phyloP scores from a whole-genome alignment of 2,113 vertebrate species.

The Semnopithecus entellus region DNA sequence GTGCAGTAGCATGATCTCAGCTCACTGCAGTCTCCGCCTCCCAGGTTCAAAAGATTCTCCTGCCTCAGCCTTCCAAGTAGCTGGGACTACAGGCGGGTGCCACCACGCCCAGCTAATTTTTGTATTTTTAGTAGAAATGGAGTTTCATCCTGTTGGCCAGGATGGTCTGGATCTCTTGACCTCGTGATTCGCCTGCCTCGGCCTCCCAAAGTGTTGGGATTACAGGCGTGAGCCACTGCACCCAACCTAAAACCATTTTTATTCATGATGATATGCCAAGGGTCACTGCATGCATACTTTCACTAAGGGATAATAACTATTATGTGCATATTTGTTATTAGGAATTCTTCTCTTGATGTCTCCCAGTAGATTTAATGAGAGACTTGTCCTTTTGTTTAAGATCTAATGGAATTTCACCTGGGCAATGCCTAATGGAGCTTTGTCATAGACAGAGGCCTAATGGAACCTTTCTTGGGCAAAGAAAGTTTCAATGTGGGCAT shows the following conservation, averaged over 20 bases:
- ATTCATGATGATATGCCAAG: background rate
- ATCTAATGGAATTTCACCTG: background rate
- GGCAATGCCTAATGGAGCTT: background rate
- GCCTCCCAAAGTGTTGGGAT: too few species aligned
- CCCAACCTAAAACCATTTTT: background rate
- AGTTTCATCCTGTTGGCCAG: too few species aligned
- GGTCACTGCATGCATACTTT: background rate
- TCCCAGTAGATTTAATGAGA: background rate
- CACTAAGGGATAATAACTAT: background rate
- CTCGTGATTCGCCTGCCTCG: too few species aligned
- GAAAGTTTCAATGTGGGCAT: background rate
- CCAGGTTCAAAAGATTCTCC: too few species aligned
- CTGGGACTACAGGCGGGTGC: too few species aligned
- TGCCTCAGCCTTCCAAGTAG: too few species aligned
- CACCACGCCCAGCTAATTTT: too few species aligned
- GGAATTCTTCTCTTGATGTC: background rate
- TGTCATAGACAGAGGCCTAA: background rate
- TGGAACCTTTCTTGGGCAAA: background rate
- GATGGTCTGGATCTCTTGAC: too few species aligned
- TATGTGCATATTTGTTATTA: background rate
- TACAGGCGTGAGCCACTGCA: too few species aligned
- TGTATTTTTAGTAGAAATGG: too few species aligned
- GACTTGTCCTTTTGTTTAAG: background rate
- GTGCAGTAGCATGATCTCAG: too few species aligned
- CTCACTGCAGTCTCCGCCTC: too few species aligned